Percentiles rank a stretch among this genome's conserved stretches.
Conservation (phyloP, 2,888 invertebrate species). For the Macropis europaea region DNA sequence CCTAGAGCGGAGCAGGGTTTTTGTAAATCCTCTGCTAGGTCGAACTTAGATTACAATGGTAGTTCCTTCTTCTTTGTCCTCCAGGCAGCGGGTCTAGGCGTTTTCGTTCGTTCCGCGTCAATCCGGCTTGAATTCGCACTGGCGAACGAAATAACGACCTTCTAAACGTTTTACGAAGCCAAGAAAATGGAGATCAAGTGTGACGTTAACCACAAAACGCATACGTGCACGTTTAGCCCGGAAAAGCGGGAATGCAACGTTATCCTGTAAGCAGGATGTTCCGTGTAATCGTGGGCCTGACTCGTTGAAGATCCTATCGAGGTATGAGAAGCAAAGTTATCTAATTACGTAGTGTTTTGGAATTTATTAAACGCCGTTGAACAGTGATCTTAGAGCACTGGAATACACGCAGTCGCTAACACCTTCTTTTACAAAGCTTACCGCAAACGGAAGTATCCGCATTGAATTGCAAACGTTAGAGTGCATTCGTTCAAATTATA, state of each 20-base stretch:
- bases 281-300: constrained; percentile 17
- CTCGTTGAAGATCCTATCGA: constrained; percentile 20
- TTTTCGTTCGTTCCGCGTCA: neutral
- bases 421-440: constrained; percentile 2
- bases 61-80: constrained; percentile 5
- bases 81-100: neutral
- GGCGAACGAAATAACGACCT: constrained; percentile 15
- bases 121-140: neutral
- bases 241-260: neutral
- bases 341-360: constrained; percentile 18
- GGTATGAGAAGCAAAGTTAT: constrained; percentile 31
- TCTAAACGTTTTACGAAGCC: neutral
- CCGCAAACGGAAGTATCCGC: too few species aligned
- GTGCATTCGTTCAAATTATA: too few species aligned
- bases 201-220: neutral
- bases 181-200: constrained; percentile 17
- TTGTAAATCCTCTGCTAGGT: neutral
- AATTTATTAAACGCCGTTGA: neutral
- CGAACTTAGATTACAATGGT: neutral
- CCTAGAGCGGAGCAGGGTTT: too few species aligned
- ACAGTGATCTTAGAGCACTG: neutral
- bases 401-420: neutral
- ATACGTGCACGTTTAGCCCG: neutral
- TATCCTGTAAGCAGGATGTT: constrained; percentile 12
- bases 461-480: too few species aligned